phyloP scores from a whole-genome alignment of 64 coral and sea anemone genomes.

The Dendrophyllia cribrosa region DNA sequence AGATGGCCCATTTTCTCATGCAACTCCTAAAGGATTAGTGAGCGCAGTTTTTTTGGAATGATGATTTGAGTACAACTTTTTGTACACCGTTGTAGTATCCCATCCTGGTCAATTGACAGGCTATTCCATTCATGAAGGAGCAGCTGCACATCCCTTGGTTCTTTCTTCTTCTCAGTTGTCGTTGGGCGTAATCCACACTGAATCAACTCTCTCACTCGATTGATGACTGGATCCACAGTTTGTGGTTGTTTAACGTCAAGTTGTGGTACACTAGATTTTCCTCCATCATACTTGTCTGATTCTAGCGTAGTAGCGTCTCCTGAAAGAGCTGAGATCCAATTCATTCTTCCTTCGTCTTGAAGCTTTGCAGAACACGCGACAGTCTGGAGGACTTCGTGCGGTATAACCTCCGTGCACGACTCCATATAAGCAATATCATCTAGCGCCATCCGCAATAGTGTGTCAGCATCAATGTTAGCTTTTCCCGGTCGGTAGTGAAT shows the following conservation, averaged over 20 bases:
- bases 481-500: constrained; percentile 29
- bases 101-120: constrained; percentile 24
- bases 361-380: constrained; percentile 8
- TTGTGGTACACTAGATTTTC: neutral
- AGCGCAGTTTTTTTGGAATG: neutral
- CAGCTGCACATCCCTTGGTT: neutral
- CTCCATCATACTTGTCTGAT: neutral
- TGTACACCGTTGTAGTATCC: constrained; percentile 8
- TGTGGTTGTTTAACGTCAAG: constrained; percentile 8
- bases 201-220: constrained; percentile 1
- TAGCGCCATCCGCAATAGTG: constrained; percentile 10
- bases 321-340: constrained; percentile 17
- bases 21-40: neutral
- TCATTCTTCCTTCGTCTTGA: constrained; percentile 4
- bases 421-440: neutral
- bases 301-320: neutral
- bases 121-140: constrained; percentile 55
- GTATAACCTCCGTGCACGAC: constrained; percentile 17
- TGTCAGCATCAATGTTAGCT: constrained; percentile 10
- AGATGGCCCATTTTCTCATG: constrained; percentile 40
- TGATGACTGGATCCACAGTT: neutral
- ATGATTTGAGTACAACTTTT: constrained; percentile 4
- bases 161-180: neutral
- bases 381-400: constrained; percentile 21
- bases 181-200: constrained; percentile 22